Percentiles rank a stretch among this genome's conserved stretches.
Conservation (phyloP, 2,113 vertebrate species). For the Salvator merianae region DNA sequence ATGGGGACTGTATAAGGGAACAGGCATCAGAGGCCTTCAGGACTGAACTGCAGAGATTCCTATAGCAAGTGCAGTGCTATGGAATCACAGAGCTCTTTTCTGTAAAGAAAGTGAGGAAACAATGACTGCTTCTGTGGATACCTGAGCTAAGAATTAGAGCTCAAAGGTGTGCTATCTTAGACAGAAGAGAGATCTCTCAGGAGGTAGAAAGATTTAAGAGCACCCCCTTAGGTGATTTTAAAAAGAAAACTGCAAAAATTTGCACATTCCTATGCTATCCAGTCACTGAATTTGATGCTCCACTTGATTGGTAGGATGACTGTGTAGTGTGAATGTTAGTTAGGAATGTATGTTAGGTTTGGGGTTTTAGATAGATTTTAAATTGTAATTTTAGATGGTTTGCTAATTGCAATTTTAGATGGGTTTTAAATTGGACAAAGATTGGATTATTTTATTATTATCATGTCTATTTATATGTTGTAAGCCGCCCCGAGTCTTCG, state of each 20-base stretch:
- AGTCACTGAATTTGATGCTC: too few relatives aligned
- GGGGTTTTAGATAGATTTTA: too few relatives aligned
- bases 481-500: too few relatives aligned
- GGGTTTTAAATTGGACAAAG: too few relatives aligned
- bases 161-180: background rate
- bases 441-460: too few relatives aligned
- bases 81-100: fast-evolving
- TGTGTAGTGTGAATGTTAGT: too few relatives aligned
- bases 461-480: too few relatives aligned
- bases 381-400: too few relatives aligned
- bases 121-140: fast-evolving
- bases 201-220: too few relatives aligned
- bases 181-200: background rate
- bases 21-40: fast-evolving
- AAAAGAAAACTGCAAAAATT: background rate
- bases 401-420: too few relatives aligned
- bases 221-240: background rate
- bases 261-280: background rate
- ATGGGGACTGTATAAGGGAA: background rate
- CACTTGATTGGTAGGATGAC: too few relatives aligned
- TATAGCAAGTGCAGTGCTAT: background rate
- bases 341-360: too few relatives aligned
- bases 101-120: background rate
- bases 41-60: background rate
- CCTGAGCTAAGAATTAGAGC: background rate